Evolutionary conservation across 35 echinoderm and acorn worm genomes (phyloP).

Genomic region (Acanthaster planci): DNA sequence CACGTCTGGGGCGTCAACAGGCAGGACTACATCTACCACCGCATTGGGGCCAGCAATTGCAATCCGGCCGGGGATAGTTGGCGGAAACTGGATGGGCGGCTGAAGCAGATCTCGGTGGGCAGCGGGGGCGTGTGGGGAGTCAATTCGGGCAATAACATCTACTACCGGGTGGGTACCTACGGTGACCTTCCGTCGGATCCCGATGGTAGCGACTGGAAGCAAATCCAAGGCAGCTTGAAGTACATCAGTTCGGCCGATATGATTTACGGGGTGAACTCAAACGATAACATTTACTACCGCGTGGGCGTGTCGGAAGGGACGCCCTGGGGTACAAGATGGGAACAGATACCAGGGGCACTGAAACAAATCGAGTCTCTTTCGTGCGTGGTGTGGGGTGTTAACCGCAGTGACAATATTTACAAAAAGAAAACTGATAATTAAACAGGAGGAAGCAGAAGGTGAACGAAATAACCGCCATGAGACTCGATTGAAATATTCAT

Average conservation of each 20-base stretch:
- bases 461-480: too few species aligned
- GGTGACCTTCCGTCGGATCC: not conserved
- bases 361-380: not conserved
- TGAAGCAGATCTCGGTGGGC: not conserved
- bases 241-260: not conserved
- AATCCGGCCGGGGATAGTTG: not conserved
- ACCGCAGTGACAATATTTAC: not conserved
- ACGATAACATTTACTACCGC: not conserved
- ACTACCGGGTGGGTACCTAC: not conserved
- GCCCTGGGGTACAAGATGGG: not conserved
- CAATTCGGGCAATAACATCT: not conserved
- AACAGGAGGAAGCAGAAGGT: not conserved
- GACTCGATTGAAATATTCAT: too few species aligned
- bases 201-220: not conserved
- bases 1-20: not conserved
- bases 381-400: not conserved
- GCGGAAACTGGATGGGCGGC: not conserved
- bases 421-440: not conserved
- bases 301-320: not conserved
- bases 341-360: not conserved
- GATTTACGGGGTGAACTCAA: not conserved
- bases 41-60: not conserved
- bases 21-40: not conserved
- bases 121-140: not conserved
- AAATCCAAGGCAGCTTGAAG: not conserved